Base-by-base conservation (phyloP, 2,113 vertebrate genomes). In the Riparia riparia region DNA sequence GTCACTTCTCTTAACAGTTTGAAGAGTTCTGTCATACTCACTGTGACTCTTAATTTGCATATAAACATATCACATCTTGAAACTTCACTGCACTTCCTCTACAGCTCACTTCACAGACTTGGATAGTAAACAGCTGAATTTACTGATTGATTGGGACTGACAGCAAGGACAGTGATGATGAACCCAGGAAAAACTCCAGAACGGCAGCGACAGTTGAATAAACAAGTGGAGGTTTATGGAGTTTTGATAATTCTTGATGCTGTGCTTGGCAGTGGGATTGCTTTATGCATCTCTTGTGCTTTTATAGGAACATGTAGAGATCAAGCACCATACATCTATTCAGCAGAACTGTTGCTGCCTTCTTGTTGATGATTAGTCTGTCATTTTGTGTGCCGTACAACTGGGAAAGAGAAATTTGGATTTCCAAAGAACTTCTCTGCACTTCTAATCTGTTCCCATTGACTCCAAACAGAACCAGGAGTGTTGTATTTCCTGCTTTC, bases 231-330 rank as follows among this genome's bases (percentile, higher is more conserved):
- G 0, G 0, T 49, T 60, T 14, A 54, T 9, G 24, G 3, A 63
- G 9, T 73, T 90, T 26, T 70, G 39, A 53, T 64, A 42, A 47
- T 82, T 80, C 56, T 76, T 84, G 78, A 94, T 1, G 68, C 93
- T 5, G 54, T 98, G 32, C 97, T 99, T 92, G 98, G 98, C 17
- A 98, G 98, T 7, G 95, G 96, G 6, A 88, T 98, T 0, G 97
- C 98, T 58, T 95, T 98, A 41, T 97, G 98, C 51, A 97, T 98
- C 32, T 99, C 99, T 96, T 98, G 98, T 61, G 60, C 68, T 98
- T 98, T 88, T 98, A 98, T 77, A 96, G 98, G 50, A 98, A 97
- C 87, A 98, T 97, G 89, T 99, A 98, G 98, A 98, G 98, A 86
- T 96, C 98, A 12, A 99, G 98, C 74, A 98, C 98, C 4, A 63